A percentile compares a stretch with the other conserved stretches of the same genome.
Conservation (phyloP, 2,888 invertebrate genomes). For the Dasypolia templi region DNA sequence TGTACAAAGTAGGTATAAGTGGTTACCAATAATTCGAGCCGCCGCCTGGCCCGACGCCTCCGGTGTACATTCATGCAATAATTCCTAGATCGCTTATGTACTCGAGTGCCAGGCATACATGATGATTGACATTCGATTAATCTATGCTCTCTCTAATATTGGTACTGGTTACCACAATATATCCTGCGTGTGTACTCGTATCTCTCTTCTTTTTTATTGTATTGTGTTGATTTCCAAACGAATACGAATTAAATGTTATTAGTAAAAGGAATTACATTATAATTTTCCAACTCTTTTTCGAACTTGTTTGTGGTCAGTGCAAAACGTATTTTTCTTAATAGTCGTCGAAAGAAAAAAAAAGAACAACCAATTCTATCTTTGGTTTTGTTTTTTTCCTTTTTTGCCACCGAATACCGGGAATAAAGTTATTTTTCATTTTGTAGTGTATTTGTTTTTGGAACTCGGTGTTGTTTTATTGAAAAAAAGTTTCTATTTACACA, state of each 20-base stretch:
- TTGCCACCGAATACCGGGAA: no score
- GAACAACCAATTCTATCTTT: no score
- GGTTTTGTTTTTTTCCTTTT: no score
- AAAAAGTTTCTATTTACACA: no score
- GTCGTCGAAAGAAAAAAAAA: no score
- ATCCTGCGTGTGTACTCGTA: neutral
- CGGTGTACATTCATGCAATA: slow-evolving; percentile 39
- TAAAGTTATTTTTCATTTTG: no score
- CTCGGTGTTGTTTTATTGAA: no score
- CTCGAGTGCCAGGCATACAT: slow-evolving; percentile 33
- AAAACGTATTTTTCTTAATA: no score
- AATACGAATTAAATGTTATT: neutral
- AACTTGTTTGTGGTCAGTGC: no score
- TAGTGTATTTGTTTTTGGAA: no score
- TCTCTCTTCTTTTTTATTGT: neutral
- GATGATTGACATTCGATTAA: slow-evolving; percentile 48
- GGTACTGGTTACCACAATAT: neutral
- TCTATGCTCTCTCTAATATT: slow-evolving; percentile 2
- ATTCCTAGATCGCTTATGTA: slow-evolving; percentile 23
- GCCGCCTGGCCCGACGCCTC: slow-evolving; percentile 11
- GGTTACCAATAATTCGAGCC: slow-evolving; percentile 1
- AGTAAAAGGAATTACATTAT: neutral
- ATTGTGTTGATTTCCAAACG: neutral
- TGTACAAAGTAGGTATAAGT: neutral
- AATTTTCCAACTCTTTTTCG: no score